Evolutionary conservation across 2,888 invertebrate genomes (phyloP).

Genomic region (Drosophila acutilabella): DNA sequence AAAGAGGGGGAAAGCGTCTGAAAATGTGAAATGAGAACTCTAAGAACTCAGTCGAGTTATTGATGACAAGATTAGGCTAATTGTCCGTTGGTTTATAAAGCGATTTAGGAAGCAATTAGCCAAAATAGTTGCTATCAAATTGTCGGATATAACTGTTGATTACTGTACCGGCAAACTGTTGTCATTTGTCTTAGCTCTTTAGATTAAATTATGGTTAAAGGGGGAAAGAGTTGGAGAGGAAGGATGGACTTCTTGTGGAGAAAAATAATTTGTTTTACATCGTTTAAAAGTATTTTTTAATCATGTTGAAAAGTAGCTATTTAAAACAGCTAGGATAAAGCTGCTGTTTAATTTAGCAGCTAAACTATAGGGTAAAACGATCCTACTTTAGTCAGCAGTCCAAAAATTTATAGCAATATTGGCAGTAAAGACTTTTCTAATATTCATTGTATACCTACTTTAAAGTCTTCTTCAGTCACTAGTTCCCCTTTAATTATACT

Average conservation of each 20-base stretch:
- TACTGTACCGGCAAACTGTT: neutral
- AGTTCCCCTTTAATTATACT: neutral
- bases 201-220: neutral
- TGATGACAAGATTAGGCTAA: slow-evolving; percentile 50
- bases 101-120: slow-evolving; percentile 41
- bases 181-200: neutral
- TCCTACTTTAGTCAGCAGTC: too few species aligned
- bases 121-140: slow-evolving; percentile 30
- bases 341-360: too few species aligned
- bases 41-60: slow-evolving; percentile 16
- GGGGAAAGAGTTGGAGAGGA: too few species aligned
- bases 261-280: too few species aligned
- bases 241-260: too few species aligned
- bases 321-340: too few species aligned
- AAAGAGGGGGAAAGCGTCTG: neutral
- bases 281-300: too few species aligned
- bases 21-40: neutral
- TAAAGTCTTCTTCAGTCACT: neutral
- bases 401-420: too few species aligned
- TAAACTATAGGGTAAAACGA: too few species aligned
- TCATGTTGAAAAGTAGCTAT: too few species aligned
- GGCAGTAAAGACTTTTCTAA: too few species aligned
- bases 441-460: neutral
- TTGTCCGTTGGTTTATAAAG: slow-evolving; percentile 48
- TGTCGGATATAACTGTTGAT: slow-evolving; percentile 6